These are phyloP conservation scores for Chionomys nivalis DNA, from an alignment of 2,113 vertebrate species.

Conservation along the genomic window DNA sequence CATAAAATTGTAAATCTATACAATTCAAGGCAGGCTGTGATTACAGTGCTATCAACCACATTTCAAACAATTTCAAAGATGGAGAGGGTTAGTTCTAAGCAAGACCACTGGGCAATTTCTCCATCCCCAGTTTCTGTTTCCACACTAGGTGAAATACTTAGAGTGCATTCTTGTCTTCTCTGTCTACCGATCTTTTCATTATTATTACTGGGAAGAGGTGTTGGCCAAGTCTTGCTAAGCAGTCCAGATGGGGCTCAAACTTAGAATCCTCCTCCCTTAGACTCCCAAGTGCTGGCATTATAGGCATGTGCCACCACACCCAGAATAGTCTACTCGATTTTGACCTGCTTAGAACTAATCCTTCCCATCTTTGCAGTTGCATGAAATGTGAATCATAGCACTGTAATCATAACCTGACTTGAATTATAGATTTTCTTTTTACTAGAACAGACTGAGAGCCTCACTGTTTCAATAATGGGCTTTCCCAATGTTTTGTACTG, in stretches of 20 bases:
- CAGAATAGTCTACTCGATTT: conserved; percentile 3
- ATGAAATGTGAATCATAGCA: conserved; percentile 1
- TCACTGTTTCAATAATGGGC: neutral
- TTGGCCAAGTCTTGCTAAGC: neutral
- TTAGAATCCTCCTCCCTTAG: neutral
- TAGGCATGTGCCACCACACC: neutral
- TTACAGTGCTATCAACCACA: neutral
- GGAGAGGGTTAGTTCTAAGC: neutral
- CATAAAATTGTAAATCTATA: neutral
- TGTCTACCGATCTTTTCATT: neutral
- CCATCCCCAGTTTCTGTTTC: neutral
- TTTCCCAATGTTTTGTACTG: neutral
- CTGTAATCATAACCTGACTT: neutral
- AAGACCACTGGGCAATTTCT: neutral
- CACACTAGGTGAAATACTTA: neutral
- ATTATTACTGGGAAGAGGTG: neutral
- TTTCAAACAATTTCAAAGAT: neutral
- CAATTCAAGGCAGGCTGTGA: neutral
- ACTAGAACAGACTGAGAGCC: neutral
- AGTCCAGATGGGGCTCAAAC: neutral
- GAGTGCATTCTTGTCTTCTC: neutral
- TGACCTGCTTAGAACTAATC: neutral
- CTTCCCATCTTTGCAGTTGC: neutral
- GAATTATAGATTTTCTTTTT: neutral
- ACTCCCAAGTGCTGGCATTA: neutral